phyloP scores from a whole-genome alignment of 2,113 vertebrate species.

The Corythornis vintsioides region DNA sequence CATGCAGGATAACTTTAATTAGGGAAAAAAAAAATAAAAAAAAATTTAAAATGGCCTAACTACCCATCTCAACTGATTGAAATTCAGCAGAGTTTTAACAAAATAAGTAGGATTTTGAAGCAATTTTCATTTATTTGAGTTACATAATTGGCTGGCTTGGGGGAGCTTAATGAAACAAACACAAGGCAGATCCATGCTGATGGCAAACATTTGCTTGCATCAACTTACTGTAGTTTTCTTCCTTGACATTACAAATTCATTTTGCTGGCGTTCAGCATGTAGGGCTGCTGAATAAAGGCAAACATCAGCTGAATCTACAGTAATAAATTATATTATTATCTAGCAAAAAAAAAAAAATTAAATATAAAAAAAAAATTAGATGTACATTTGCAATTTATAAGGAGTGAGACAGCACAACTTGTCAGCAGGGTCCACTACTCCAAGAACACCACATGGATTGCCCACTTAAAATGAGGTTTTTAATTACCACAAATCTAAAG shows the following conservation, averaged over 20 bases:
- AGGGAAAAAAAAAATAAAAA: not conserved
- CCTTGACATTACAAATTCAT: slow-evolving; percentile 23
- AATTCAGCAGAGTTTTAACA: slow-evolving; percentile 67
- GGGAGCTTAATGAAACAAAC: slow-evolving; percentile 80
- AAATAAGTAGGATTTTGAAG: slow-evolving; percentile 71
- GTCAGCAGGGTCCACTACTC: not conserved
- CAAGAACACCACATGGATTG: not conserved
- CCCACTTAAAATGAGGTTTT: not conserved
- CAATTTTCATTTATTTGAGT: slow-evolving; percentile 78
- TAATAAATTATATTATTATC: slow-evolving; percentile 27
- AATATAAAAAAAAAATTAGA: not conserved
- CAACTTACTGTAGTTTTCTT: not conserved
- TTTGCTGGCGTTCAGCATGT: not conserved
- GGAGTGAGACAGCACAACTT: not conserved
- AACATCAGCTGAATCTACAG: slow-evolving; percentile 55
- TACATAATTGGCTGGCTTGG: slow-evolving; percentile 73
- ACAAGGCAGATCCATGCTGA: slow-evolving; percentile 32
- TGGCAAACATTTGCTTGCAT: slow-evolving; percentile 19
- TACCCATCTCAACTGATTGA: slow-evolving; percentile 54
- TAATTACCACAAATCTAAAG: slow-evolving; percentile 18
- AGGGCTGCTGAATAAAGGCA: not conserved
- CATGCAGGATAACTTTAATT: not conserved
- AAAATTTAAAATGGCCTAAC: not conserved
- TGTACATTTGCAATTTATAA: not conserved
- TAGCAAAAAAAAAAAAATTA: not conserved